Evolutionary conservation across 92 coral and sea anemone species (phyloP).

Genomic region (Epizoanthus ramosus): DNA sequence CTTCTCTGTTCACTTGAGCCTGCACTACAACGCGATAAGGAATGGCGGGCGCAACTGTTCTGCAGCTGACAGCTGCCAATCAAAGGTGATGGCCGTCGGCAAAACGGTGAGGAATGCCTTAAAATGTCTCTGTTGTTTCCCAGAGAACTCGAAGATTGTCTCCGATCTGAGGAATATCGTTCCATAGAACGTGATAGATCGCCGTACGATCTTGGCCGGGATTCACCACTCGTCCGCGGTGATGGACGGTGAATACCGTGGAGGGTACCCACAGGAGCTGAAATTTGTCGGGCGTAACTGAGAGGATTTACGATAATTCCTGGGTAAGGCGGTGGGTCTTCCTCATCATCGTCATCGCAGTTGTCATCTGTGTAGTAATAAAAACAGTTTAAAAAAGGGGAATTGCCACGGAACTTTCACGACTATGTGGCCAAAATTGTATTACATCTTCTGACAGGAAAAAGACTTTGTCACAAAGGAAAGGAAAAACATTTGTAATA

Average conservation of each 20-base stretch:
- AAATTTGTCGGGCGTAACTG: slow-evolving; percentile 27
- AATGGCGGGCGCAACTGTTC: slow-evolving; percentile 21
- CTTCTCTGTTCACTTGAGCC: not conserved
- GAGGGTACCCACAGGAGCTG: not conserved
- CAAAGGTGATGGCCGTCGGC: slow-evolving; percentile 40
- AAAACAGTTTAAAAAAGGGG: no score
- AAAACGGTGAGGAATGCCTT: slow-evolving; percentile 18
- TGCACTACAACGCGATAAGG: slow-evolving; percentile 28
- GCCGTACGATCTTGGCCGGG: slow-evolving; percentile 27
- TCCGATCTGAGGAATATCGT: not conserved
- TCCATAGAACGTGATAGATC: not conserved
- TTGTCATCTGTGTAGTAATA: not conserved
- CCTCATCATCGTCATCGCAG: not conserved
- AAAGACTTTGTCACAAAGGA: no score
- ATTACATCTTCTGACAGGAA: no score
- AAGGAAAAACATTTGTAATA: no score
- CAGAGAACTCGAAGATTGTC: slow-evolving; percentile 19
- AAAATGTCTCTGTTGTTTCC: slow-evolving; percentile 11
- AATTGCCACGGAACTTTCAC: no score
- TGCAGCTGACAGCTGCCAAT: slow-evolving; percentile 7
- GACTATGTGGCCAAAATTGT: no score
- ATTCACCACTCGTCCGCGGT: not conserved
- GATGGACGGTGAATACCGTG: not conserved
- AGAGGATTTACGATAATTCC: slow-evolving; percentile 19
- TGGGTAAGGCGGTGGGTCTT: slow-evolving; percentile 36